Evolutionary conservation across 2,888 invertebrate species (phyloP).

Genomic region (Adelognathus sp.): DNA sequence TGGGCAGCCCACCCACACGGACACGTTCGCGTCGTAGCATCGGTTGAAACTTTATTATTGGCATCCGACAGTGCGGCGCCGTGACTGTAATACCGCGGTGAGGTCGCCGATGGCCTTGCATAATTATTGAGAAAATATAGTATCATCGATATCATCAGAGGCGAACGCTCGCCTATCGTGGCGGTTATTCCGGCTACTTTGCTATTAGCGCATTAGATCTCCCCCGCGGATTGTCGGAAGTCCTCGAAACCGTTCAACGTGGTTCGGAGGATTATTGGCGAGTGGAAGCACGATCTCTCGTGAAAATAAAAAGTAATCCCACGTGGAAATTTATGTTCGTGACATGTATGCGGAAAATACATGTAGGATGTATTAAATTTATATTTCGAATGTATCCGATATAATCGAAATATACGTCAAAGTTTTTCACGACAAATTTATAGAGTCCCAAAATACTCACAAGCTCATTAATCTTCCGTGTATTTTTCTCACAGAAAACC

Average conservation of each 20-base stretch:
- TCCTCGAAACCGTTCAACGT: background rate
- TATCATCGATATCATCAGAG: conserved; percentile 1
- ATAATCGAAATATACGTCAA: no score
- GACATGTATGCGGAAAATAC: no score
- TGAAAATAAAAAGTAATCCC: background rate
- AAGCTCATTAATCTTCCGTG: no score
- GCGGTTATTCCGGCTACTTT: background rate
- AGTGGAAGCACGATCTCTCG: background rate
- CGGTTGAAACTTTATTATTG: conserved; percentile 53
- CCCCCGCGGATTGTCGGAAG: background rate
- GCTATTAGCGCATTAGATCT: background rate
- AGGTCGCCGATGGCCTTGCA: conserved; percentile 54
- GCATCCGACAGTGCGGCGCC: conserved; percentile 55
- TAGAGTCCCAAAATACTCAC: no score
- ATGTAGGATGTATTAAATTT: no score
- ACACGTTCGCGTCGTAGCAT: background rate
- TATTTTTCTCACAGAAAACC: no score
- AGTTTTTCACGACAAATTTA: no score
- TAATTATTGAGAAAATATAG: conserved; percentile 52
- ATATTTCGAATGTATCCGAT: no score
- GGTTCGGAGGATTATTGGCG: background rate
- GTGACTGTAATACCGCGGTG: conserved; percentile 35
- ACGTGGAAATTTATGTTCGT: no score
- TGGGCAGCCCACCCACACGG: background rate
- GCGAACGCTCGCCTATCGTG: background rate